Evolutionary conservation across 30 jellyfish, hydroid and myxozoan genomes (phyloP).

Genomic region (Turritopsis rubra): DNA sequence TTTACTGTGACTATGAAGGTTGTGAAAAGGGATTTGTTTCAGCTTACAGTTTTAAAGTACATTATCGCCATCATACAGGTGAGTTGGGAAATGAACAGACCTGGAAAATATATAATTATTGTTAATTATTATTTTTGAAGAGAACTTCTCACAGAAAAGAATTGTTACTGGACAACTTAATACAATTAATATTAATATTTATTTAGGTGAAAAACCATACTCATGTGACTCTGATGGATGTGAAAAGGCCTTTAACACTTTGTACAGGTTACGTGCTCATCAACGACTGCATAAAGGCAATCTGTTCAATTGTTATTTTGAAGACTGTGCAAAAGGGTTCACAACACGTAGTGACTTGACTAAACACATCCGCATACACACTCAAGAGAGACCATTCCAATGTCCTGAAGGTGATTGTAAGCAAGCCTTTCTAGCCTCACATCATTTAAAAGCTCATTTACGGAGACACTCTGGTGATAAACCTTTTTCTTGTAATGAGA

Average conservation of each 20-base stretch:
- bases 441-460: conserved; percentile 70
- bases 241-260: conserved; percentile 66
- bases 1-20: conserved; percentile 73
- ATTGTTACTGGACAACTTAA: too few species aligned
- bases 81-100: not conserved
- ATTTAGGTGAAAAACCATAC: conserved; percentile 63
- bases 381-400: conserved; percentile 83
- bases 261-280: conserved; percentile 72
- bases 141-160: too few species aligned
- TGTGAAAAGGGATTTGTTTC: conserved; percentile 84
- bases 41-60: conserved; percentile 78
- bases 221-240: conserved; percentile 76
- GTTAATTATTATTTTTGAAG: too few species aligned
- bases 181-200: too few species aligned
- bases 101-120: too few species aligned
- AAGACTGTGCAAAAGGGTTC: conserved; percentile 66
- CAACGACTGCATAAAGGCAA: conserved; percentile 81
- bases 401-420: conserved; percentile 62
- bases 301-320: conserved; percentile 63
- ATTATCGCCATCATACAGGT: conserved; percentile 80
- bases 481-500: conserved; percentile 70
- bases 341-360: conserved; percentile 84
- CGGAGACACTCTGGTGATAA: conserved; percentile 67
- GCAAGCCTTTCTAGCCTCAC: conserved; percentile 69
- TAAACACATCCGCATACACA: conserved; percentile 70